These are phyloP conservation scores for Episyrphus balteatus DNA, from an alignment of 1,140 invertebrate genomes.

Conservation along the genomic window DNA sequence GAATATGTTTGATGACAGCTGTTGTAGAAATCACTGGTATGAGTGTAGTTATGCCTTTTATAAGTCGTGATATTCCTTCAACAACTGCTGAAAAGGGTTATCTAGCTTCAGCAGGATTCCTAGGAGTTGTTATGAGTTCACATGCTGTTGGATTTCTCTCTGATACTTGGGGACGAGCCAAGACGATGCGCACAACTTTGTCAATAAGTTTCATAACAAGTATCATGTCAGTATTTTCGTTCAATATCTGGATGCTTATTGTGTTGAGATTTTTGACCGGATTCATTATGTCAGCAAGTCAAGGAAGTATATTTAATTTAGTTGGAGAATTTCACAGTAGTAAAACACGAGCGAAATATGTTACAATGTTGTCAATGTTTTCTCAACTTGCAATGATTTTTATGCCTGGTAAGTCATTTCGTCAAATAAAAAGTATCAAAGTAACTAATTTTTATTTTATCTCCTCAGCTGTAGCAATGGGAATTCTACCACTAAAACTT, in stretches of 20 bases:
- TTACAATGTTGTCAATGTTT: constrained; percentile 51
- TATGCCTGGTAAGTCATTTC: constrained; percentile 43
- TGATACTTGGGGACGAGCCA: constrained; percentile 59
- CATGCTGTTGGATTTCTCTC: constrained; percentile 69
- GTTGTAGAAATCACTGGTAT: constrained; percentile 31
- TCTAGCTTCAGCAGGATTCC: constrained; percentile 52
- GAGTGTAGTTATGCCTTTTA: constrained; percentile 24
- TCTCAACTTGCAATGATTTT: constrained; percentile 54
- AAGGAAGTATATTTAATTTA: constrained; percentile 53
- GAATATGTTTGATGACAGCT: constrained; percentile 27
- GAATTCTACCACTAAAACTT: constrained; percentile 47
- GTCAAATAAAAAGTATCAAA: neutral
- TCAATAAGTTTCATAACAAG: constrained; percentile 52
- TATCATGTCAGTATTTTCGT: constrained; percentile 53
- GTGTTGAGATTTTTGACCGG: constrained; percentile 61
- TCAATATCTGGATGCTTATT: constrained; percentile 54
- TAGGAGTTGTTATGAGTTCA: constrained; percentile 49
- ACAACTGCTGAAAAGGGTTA: constrained; percentile 50
- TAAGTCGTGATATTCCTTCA: constrained; percentile 49
- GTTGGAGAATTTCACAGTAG: constrained; percentile 54
- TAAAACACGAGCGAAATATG: constrained; percentile 31
- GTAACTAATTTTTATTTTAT: neutral
- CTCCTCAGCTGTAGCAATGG: constrained; percentile 48
- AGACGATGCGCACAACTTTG: constrained; percentile 56
- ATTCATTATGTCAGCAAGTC: constrained; percentile 55